phyloP scores from a whole-genome alignment of 2,797 vertebrate species.

The Crocodylus rhombifer region DNA sequence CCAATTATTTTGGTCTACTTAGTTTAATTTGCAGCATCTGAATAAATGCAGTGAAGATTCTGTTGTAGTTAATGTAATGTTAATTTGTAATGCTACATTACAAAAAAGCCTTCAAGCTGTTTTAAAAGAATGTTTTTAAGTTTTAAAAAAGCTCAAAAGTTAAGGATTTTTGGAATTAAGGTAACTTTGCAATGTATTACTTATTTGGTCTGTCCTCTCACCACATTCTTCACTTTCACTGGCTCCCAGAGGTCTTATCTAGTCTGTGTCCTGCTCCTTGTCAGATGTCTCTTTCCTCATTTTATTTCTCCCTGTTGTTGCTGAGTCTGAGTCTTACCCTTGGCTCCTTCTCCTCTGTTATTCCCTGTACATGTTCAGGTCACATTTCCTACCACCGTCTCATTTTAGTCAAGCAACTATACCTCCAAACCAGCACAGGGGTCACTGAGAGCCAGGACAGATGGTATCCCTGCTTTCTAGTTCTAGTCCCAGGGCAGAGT shows the following conservation, averaged over 20 bases:
- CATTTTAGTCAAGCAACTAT: neutral
- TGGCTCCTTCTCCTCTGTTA: rapidly evolving
- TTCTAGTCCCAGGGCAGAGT: neutral
- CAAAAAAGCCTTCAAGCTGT: neutral
- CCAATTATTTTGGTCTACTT: neutral
- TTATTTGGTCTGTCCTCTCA: neutral
- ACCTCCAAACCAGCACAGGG: neutral
- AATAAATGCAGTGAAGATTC: neutral
- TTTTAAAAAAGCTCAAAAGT: neutral
- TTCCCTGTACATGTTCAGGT: neutral
- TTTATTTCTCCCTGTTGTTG: neutral
- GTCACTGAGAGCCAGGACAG: neutral
- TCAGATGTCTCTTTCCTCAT: neutral
- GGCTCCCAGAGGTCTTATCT: neutral
- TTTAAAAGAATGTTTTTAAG: neutral
- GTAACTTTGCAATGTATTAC: neutral
- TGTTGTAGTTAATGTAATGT: neutral
- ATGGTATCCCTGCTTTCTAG: neutral
- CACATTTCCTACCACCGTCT: neutral
- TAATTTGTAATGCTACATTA: neutral
- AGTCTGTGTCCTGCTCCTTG: neutral
- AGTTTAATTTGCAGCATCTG: neutral
- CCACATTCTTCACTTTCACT: neutral
- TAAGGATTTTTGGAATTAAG: neutral
- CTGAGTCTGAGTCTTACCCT: neutral